Conservation (phyloP, 1,140 invertebrate species). For the Paralvinella palmiformis region DNA sequence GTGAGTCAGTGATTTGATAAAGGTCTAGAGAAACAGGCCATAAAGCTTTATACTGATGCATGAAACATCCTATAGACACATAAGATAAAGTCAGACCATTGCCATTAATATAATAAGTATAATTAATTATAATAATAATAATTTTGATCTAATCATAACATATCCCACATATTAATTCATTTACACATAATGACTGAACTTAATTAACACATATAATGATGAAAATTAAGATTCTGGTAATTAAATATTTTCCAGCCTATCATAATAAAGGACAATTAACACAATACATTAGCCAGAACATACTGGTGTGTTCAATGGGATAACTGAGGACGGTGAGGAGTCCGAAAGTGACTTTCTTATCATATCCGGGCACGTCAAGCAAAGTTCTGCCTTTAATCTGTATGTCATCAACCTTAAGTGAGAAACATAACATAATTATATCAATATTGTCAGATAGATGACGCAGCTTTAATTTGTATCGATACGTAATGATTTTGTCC, state of each 20-base stretch:
- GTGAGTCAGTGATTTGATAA: neutral
- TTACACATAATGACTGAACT: neutral
- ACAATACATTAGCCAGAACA: neutral
- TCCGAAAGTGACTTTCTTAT: conserved; percentile 19
- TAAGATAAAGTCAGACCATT: neutral
- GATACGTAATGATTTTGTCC: neutral
- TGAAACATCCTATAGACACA: neutral
- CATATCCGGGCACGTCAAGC: conserved; percentile 16
- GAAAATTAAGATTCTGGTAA: neutral
- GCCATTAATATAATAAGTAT: too few relatives aligned
- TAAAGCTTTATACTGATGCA: neutral
- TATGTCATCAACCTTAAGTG: conserved; percentile 13
- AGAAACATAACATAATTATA: neutral
- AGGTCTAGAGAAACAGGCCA: too few relatives aligned
- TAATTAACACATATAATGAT: neutral
- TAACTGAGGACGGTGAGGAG: conserved; percentile 11
- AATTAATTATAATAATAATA: too few relatives aligned
- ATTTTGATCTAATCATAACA: too few relatives aligned
- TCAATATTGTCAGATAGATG: neutral
- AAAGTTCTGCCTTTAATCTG: conserved; percentile 6
- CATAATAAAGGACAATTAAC: neutral
- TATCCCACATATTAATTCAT: neutral
- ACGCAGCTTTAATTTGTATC: too few relatives aligned
- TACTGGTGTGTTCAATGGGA: conserved; percentile 8
- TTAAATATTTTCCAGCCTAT: neutral